A percentile compares a stretch with the other conserved stretches of the same genome.
Evolutionary conservation across 2,113 vertebrate genomes (phyloP).

Genomic region (Pungitius pungitius): DNA sequence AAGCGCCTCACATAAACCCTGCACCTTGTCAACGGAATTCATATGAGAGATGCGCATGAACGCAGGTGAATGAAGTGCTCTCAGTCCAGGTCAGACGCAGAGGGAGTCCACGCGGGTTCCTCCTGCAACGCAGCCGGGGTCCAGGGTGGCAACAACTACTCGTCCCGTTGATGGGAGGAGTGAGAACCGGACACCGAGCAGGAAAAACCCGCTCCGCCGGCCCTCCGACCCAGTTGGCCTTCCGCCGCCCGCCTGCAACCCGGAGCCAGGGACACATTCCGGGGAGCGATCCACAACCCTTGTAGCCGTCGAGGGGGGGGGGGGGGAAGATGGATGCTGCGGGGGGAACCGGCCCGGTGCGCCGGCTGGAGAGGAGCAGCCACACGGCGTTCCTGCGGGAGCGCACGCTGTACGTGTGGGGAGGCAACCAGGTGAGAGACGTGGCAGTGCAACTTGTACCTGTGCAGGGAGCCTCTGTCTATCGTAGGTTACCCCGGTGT

Average conservation of each 20-base stretch:
- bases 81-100: not conserved
- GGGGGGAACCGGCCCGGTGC: constrained; percentile 5
- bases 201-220: constrained; percentile 57
- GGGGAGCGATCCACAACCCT: too few relatives aligned
- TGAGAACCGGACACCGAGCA: constrained; percentile 18
- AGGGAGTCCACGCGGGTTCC: not conserved
- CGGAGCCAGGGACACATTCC: not conserved
- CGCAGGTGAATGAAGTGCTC: not conserved
- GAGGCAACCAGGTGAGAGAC: constrained; percentile 89
- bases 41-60: not conserved
- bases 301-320: too few relatives aligned
- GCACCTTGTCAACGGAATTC: not conserved
- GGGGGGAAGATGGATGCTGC: constrained; percentile 48
- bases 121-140: too few relatives aligned
- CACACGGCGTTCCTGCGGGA: constrained; percentile 88
- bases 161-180: constrained; percentile 57
- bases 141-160: not conserved
- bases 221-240: not conserved
- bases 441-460: not conserved
- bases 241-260: not conserved
- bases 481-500: too few relatives aligned
- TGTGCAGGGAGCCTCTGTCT: constrained; percentile 11
- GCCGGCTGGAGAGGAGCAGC: constrained; percentile 87
- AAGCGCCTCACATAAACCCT: not conserved
- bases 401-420: constrained; percentile 89